These are phyloP conservation scores for Orthonevra nobilis DNA, from an alignment of 2,888 invertebrate species.

Conservation along the genomic window DNA sequence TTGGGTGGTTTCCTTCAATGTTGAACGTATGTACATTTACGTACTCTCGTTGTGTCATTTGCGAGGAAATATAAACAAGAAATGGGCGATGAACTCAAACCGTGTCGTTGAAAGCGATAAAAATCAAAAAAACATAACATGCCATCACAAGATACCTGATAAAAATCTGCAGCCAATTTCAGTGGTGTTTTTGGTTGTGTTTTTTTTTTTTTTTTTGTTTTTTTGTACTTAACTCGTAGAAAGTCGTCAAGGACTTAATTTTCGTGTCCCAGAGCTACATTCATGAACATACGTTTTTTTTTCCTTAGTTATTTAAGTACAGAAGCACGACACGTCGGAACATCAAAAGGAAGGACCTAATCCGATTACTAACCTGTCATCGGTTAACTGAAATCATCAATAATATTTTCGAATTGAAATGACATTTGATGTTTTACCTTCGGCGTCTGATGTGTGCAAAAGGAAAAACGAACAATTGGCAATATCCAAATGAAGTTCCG, in stretches of 20 bases:
- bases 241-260: constrained; percentile 1
- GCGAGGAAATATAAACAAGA: constrained; percentile 24
- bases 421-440: constrained; percentile 19
- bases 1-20: background rate
- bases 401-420: constrained; percentile 52
- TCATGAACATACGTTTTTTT: too few relatives aligned
- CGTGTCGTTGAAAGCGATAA: constrained; percentile 51
- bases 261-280: constrained; percentile 2
- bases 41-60: constrained; percentile 17
- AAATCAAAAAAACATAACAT: constrained; percentile 57
- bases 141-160: constrained; percentile 62
- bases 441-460: constrained; percentile 13
- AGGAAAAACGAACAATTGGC: background rate
- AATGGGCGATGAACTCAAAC: constrained; percentile 56
- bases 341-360: constrained; percentile 44
- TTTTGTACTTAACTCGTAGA: background rate
- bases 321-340: constrained; percentile 34
- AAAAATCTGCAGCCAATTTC: constrained; percentile 35
- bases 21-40: background rate
- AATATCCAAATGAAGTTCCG: background rate
- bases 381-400: constrained; percentile 43
- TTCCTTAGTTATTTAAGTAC: constrained; percentile 1
- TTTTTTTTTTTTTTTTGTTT: constrained; percentile 1
- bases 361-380: constrained; percentile 58
- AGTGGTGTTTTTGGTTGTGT: too few relatives aligned